These are phyloP conservation scores for Laterallus jamaicensis DNA, from an alignment of 2,113 vertebrate species.

Conservation along the genomic window DNA sequence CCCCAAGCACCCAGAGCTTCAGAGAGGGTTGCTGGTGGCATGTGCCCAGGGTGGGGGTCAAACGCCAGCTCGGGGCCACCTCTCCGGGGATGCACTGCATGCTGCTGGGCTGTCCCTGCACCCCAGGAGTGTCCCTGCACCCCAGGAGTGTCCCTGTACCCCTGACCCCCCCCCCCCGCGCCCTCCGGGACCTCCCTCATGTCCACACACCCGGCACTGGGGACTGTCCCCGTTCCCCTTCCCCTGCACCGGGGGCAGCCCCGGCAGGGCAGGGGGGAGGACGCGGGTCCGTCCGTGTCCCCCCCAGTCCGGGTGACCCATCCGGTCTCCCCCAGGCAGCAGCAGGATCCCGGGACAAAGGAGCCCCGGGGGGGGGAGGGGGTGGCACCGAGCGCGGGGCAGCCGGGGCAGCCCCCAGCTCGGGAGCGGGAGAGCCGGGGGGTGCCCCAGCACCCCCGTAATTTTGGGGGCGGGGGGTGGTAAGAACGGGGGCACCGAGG, in stretches of 20 bases:
- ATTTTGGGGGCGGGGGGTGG: too few species aligned
- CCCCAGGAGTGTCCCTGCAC: background rate
- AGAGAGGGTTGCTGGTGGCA: background rate
- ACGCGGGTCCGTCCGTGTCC: too few species aligned
- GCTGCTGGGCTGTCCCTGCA: background rate
- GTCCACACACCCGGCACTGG: too few species aligned
- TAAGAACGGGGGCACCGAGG: background rate
- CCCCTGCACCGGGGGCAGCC: background rate
- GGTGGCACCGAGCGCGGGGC: background rate
- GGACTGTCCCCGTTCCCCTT: too few species aligned
- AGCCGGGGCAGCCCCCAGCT: too few species aligned
- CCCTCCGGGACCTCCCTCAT: too few species aligned
- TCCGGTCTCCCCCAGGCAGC: background rate
- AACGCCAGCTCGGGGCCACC: background rate
- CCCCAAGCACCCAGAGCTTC: background rate
- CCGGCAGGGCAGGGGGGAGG: fast-evolving
- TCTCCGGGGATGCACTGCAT: fast-evolving
- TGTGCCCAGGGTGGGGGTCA: background rate
- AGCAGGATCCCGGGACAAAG: background rate
- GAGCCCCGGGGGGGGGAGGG: background rate
- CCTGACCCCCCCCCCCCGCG: too few species aligned
- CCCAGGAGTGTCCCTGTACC: background rate
- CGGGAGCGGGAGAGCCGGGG: too few species aligned
- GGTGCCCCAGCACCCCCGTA: too few species aligned
- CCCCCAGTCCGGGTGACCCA: background rate